Conservation (phyloP, 2,888 invertebrate species). For the Pammene aurita region DNA sequence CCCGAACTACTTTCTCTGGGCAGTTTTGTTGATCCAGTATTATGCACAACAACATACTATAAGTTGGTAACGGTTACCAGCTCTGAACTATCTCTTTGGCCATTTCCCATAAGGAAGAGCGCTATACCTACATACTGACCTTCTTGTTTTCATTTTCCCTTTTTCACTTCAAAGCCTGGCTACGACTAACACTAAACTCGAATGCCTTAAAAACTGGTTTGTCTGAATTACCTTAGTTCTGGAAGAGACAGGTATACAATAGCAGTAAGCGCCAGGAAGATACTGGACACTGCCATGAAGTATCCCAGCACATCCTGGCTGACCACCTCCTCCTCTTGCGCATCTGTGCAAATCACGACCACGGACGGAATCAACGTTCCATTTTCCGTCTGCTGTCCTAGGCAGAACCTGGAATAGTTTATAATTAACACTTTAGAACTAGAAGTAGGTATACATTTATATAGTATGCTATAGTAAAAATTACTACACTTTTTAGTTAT, state of each 20-base stretch:
- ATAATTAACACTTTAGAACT: background rate
- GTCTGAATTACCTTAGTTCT: constrained; percentile 60
- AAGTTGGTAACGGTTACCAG: no score
- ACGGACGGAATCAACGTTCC: constrained; percentile 44
- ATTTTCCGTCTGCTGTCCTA: constrained; percentile 53
- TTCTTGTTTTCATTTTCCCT: no score
- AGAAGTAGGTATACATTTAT: no score
- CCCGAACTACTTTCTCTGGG: no score
- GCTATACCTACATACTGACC: no score
- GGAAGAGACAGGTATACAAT: constrained; percentile 60
- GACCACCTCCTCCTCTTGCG: constrained; percentile 49
- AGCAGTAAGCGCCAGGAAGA: constrained; percentile 62
- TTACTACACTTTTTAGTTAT: no score
- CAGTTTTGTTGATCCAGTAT: no score
- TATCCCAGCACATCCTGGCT: constrained; percentile 57
- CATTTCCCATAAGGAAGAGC: no score
- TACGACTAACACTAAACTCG: background rate
- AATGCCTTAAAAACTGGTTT: background rate
- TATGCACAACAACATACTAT: no score
- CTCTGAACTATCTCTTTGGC: no score
- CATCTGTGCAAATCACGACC: constrained; percentile 52
- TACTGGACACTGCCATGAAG: constrained; percentile 64
- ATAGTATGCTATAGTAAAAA: no score
- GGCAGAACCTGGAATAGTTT: constrained; percentile 59
- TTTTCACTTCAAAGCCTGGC: no score